Percentiles rank a stretch among this genome's conserved stretches.
Evolutionary conservation across 2,113 vertebrate species (phyloP).

Genomic region (Silurus asotus): DNA sequence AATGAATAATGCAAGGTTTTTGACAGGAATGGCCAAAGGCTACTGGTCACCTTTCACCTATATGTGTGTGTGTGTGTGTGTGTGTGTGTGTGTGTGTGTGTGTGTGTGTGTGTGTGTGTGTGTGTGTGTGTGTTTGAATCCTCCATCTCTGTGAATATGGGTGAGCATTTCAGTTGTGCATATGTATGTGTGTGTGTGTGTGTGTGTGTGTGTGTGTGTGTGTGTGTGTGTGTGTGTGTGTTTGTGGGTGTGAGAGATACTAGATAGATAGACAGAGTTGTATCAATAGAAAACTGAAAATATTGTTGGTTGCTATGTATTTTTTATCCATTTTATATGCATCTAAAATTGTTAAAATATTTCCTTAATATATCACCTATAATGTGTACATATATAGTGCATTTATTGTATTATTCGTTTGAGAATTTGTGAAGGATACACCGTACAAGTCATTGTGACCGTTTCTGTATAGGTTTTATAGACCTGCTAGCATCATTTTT

Average conservation of each 20-base stretch:
- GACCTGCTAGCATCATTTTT: not conserved
- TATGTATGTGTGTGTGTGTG: not conserved
- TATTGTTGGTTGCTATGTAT: not conserved
- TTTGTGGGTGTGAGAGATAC: conserved; percentile 14
- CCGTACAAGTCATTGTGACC: not conserved
- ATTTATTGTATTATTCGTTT: not conserved
- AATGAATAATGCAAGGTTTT: conserved; percentile 73
- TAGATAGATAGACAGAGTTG: not conserved
- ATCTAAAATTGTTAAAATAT: not conserved
- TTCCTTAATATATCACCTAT: not conserved
- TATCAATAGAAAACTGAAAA: not conserved
- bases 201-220: not conserved
- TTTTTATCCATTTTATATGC: not conserved
- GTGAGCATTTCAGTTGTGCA: conserved; percentile 33
- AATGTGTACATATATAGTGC: not conserved
- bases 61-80: not conserved
- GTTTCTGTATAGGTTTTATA: not conserved
- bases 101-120: conserved; percentile 19
- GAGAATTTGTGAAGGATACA: not conserved
- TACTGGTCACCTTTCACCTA: conserved; percentile 45
- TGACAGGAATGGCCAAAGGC: conserved; percentile 61
- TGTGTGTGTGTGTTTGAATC: conserved; percentile 34
- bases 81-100: not conserved
- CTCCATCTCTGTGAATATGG: conserved; percentile 32
- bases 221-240: conserved; percentile 19